phyloP scores from a whole-genome alignment of 2,888 invertebrate genomes.

The Latrodectus hesperus region DNA sequence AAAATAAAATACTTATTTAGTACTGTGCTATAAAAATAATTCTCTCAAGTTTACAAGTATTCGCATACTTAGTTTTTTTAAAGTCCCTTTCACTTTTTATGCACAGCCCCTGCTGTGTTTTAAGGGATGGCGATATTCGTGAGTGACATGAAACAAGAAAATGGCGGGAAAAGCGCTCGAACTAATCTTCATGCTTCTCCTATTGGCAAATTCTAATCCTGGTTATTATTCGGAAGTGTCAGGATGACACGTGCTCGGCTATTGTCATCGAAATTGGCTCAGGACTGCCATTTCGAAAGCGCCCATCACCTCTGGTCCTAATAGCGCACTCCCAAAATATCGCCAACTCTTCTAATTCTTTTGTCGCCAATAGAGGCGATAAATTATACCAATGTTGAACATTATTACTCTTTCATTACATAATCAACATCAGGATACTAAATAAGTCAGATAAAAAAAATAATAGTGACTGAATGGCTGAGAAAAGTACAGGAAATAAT shows the following conservation, averaged over 20 bases:
- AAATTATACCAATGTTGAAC: no score
- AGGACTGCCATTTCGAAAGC: slow-evolving; percentile 41
- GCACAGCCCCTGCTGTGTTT: slow-evolving; percentile 3
- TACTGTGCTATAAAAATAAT: not conserved
- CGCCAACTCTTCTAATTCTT: slow-evolving; percentile 10
- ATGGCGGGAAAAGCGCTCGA: slow-evolving; percentile 41
- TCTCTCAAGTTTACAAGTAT: not conserved
- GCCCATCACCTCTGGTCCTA: slow-evolving; percentile 24
- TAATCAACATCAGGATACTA: no score
- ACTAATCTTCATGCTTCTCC: slow-evolving; percentile 61
- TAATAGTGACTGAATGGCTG: no score
- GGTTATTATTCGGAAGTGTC: slow-evolving; percentile 68
- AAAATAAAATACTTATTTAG: no score
- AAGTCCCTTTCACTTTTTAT: not conserved
- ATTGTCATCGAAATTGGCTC: slow-evolving; percentile 69
- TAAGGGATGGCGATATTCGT: slow-evolving; percentile 12
- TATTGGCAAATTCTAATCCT: slow-evolving; percentile 65
- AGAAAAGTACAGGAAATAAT: no score
- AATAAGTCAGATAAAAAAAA: no score
- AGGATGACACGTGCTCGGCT: slow-evolving; percentile 62
- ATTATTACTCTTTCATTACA: no score
- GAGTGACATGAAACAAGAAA: slow-evolving; percentile 63
- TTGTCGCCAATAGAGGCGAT: not conserved
- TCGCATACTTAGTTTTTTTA: not conserved
- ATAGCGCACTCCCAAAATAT: not conserved